Conservation (phyloP, 2,113 vertebrate genomes). For the Lagopus muta region DNA sequence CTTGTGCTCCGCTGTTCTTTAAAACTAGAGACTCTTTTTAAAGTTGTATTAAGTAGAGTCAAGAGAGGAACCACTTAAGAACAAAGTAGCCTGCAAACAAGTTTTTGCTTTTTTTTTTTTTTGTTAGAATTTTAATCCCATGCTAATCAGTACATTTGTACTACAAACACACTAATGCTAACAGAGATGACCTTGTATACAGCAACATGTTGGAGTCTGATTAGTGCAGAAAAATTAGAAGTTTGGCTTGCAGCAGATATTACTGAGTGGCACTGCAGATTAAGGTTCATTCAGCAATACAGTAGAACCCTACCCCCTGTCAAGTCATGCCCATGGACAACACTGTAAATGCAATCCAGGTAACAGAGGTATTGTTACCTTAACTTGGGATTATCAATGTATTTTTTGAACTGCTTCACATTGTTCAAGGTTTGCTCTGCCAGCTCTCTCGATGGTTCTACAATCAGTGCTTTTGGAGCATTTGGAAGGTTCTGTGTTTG, state of each 20-base stretch:
- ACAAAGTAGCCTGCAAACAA: fast-evolving
- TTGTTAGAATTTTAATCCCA: not conserved
- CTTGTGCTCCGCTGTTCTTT: not conserved
- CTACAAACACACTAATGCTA: not conserved
- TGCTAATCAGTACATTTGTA: not conserved
- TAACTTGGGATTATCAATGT: constrained; percentile 91
- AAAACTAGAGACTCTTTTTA: not conserved
- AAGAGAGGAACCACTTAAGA: not conserved
- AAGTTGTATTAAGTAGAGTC: not conserved
- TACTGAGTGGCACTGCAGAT: not conserved
- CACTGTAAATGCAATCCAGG: not conserved
- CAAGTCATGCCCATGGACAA: not conserved
- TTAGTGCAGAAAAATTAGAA: not conserved
- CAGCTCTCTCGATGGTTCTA: constrained; percentile 94
- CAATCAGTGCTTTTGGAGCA: constrained; percentile 92
- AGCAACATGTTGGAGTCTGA: not conserved
- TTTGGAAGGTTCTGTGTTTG: constrained; percentile 88
- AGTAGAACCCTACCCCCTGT: fast-evolving
- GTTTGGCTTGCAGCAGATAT: not conserved
- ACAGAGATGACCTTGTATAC: not conserved
- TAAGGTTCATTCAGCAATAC: not conserved
- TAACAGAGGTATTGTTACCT: constrained; percentile 75
- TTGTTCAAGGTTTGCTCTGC: constrained; percentile 96
- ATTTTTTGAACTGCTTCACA: constrained; percentile 93
- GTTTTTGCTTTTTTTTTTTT: not conserved